These are phyloP conservation scores for Oedothorax gibbosus DNA, from an alignment of 1,140 invertebrate genomes.

Conservation along the genomic window DNA sequence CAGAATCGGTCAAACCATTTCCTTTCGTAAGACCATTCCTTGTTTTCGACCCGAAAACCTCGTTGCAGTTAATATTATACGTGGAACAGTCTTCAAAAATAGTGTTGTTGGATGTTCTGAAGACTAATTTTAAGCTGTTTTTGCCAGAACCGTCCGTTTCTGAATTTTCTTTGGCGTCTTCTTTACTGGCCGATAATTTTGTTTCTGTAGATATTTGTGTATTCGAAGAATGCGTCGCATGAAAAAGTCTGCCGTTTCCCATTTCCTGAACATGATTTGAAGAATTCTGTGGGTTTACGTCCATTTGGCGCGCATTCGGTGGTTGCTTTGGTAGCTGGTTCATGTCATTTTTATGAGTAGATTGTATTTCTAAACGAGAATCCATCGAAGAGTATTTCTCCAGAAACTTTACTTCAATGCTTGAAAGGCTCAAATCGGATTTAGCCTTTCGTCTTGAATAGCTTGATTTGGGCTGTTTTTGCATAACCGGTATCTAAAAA, in stretches of 20 bases:
- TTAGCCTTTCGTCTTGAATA: no score
- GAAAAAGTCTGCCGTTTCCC: not conserved
- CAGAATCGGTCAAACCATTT: not conserved
- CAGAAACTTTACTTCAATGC: constrained; percentile 2
- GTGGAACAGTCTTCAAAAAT: constrained; percentile 54
- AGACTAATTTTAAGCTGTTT: constrained; percentile 28
- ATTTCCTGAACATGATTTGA: no score
- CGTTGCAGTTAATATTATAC: constrained; percentile 11
- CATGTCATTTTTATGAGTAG: no score
- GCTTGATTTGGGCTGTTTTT: no score
- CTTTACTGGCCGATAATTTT: no score
- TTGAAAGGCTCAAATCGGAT: not conserved
- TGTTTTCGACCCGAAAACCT: not conserved
- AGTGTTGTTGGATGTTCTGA: constrained; percentile 3
- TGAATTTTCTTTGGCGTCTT: not conserved
- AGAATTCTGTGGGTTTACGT: no score
- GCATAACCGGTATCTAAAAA: no score
- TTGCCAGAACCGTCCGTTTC: not conserved
- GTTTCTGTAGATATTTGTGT: not conserved
- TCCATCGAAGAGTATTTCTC: constrained; percentile 2
- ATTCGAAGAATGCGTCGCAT: not conserved
- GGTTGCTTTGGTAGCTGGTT: not conserved
- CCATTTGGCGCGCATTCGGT: no score
- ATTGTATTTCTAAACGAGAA: not conserved
- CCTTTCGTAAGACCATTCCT: no score